These are phyloP conservation scores for Amiota minor DNA, from an alignment of 2,888 invertebrate genomes.

Conservation along the genomic window DNA sequence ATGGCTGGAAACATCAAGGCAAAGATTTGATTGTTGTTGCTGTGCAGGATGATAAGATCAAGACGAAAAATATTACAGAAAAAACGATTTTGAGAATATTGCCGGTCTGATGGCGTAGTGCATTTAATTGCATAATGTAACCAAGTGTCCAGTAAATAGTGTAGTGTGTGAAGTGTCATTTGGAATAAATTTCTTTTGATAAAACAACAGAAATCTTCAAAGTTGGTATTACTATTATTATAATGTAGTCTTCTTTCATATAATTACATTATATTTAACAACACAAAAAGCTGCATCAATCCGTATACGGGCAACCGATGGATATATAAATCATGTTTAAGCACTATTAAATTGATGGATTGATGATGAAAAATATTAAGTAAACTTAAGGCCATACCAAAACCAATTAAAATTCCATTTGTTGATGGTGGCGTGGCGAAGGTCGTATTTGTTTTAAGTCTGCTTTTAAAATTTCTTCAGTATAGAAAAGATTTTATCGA, in stretches of 20 bases:
- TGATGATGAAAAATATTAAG: constrained; percentile 15
- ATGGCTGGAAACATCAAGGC: constrained; percentile 93
- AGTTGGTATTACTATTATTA: no score
- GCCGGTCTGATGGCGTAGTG: constrained; percentile 89
- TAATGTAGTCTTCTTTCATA: no score
- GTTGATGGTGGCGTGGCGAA: neutral
- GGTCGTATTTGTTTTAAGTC: constrained; percentile 65
- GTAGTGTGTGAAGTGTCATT: constrained; percentile 18
- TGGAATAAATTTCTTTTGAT: constrained; percentile 39
- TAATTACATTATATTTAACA: no score
- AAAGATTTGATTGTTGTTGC: constrained; percentile 86
- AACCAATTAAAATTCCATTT: neutral
- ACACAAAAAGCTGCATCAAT: no score
- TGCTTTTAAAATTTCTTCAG: constrained; percentile 95
- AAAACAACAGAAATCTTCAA: constrained; percentile 31
- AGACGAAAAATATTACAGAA: constrained; percentile 98
- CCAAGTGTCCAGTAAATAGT: neutral
- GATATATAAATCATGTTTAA: no score
- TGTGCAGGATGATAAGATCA: constrained; percentile 97
- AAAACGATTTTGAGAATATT: constrained; percentile 95
- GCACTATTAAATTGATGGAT: no score
- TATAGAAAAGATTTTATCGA: constrained; percentile 97
- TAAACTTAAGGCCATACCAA: neutral
- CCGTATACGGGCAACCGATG: no score
- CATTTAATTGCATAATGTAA: constrained; percentile 67